phyloP scores from a whole-genome alignment of 2,797 vertebrate genomes.

The Coccyzus lansbergi region DNA sequence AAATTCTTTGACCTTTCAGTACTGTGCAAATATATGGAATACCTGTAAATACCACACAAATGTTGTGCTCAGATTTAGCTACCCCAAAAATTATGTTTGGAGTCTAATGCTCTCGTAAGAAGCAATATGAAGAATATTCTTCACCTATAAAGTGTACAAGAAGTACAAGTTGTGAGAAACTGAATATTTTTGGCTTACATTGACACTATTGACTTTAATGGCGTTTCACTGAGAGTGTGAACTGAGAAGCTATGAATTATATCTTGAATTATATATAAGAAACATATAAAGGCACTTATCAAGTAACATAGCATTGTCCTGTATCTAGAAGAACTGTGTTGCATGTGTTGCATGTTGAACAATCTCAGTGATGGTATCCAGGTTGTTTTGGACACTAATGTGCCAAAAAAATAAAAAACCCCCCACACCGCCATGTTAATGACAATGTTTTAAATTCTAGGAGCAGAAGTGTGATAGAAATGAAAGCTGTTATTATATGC shows the following conservation, averaged over 20 bases:
- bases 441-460: neutral
- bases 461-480: neutral
- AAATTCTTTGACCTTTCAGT: slow-evolving; percentile 36
- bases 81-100: neutral
- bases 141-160: neutral
- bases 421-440: neutral
- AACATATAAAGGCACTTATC: neutral
- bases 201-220: neutral
- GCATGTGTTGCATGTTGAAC: neutral
- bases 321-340: neutral
- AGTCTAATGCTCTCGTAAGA: neutral
- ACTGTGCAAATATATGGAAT: neutral
- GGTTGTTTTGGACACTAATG: neutral
- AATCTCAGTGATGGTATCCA: neutral
- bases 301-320: neutral
- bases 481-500: neutral
- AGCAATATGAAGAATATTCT: neutral
- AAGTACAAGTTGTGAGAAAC: neutral
- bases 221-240: neutral
- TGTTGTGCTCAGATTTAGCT: neutral
- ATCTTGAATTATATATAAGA: neutral
- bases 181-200: neutral
- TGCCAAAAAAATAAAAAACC: neutral
- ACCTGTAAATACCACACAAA: slow-evolving; percentile 1
- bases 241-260: neutral